These are phyloP conservation scores for Drosophila nr. perissopoda DNA, from an alignment of 2,888 invertebrate species.

Conservation along the genomic window DNA sequence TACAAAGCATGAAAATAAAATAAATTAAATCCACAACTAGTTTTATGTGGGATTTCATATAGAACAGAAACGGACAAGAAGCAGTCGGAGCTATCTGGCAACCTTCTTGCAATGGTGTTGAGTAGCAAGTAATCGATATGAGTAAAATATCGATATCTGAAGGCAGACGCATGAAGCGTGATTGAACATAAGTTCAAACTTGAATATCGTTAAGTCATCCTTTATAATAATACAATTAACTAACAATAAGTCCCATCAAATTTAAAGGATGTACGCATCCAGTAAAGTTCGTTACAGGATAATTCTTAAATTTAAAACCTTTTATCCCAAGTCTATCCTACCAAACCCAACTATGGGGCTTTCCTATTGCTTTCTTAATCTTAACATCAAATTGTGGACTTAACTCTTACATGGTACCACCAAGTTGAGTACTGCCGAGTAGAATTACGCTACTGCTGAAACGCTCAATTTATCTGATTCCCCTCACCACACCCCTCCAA, in stretches of 20 bases:
- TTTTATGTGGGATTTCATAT: neutral
- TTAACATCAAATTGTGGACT: neutral
- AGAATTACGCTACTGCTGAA: constrained; percentile 6
- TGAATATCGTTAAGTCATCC: neutral
- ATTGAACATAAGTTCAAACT: neutral
- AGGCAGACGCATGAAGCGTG: neutral
- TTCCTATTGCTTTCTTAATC: too few relatives aligned
- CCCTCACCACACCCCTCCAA: neutral
- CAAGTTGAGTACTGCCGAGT: neutral
- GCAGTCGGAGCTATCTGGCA: neutral
- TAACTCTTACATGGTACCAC: neutral
- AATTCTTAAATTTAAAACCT: neutral
- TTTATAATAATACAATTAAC: neutral
- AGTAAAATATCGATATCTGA: neutral
- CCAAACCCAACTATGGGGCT: neutral
- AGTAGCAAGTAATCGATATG: neutral
- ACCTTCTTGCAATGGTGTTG: neutral
- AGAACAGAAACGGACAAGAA: neutral
- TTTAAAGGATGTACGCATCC: neutral
- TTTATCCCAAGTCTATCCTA: neutral
- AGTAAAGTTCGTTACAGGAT: neutral
- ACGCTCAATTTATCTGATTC: constrained; percentile 29
- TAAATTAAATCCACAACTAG: neutral
- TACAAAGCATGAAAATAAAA: neutral
- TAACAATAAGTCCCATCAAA: neutral